Evolutionary conservation across 2,797 vertebrate species (phyloP).

Genomic region (Sitta carolinensis): DNA sequence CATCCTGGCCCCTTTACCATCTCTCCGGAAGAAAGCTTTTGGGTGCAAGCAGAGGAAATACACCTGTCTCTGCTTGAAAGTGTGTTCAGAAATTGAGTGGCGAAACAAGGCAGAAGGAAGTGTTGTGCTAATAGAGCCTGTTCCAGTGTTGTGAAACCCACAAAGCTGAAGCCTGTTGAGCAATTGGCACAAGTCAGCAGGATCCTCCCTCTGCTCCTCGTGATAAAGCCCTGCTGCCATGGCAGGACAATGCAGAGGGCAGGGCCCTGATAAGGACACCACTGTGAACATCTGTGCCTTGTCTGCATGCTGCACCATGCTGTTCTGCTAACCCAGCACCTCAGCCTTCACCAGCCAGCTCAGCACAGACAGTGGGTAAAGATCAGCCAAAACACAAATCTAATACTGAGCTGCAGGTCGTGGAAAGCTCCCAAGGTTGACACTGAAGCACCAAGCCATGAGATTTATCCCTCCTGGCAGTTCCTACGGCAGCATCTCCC

Average conservation of each 20-base stretch:
- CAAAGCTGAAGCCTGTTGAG: neutral
- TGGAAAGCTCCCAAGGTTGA: neutral
- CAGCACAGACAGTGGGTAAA: neutral
- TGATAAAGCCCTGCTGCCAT: neutral
- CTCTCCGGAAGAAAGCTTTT: neutral
- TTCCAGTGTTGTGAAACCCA: neutral
- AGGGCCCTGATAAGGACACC: neutral
- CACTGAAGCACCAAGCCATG: neutral
- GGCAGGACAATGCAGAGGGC: neutral
- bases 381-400: neutral
- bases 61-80: neutral
- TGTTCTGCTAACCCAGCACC: neutral
- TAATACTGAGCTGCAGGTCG: neutral
- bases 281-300: accelerated
- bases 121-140: neutral
- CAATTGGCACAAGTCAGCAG: neutral
- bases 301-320: accelerated
- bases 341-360: neutral
- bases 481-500: neutral
- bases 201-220: neutral
- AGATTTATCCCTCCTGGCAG: neutral
- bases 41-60: neutral
- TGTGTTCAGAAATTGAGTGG: accelerated
- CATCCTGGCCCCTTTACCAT: neutral
- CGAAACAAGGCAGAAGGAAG: conserved; percentile 5